phyloP scores from a whole-genome alignment of 2,797 vertebrate species.

The Distichodus sexfasciatus region DNA sequence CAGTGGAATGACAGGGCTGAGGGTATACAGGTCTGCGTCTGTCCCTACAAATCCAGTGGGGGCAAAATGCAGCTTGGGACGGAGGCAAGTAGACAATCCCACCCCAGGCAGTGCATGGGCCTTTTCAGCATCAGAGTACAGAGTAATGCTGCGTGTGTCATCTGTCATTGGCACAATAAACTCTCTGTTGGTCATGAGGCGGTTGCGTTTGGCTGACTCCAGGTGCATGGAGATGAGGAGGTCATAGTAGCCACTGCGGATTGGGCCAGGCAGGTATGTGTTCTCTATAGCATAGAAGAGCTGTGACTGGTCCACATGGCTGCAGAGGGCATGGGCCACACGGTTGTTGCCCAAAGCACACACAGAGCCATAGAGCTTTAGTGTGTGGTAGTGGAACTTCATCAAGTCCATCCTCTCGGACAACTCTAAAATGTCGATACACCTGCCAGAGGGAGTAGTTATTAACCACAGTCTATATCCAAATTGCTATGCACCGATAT shows the following conservation, averaged over 20 bases:
- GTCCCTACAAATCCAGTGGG: conserved; percentile 82
- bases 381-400: conserved; percentile 90
- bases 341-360: conserved; percentile 97
- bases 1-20: conserved; percentile 82
- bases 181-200: conserved; percentile 90
- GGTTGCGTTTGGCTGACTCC: conserved; percentile 88
- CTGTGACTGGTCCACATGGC: conserved; percentile 92
- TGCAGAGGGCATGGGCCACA: conserved; percentile 90
- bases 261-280: conserved; percentile 85
- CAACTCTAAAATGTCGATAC: conserved; percentile 92
- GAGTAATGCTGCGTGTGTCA: conserved; percentile 79
- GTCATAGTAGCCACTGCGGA: conserved; percentile 91
- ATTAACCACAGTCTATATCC: no score
- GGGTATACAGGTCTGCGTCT: conserved; percentile 75
- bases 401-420: conserved; percentile 83
- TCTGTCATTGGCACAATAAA: conserved; percentile 92
- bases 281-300: conserved; percentile 90
- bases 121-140: conserved; percentile 74
- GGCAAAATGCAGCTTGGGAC: conserved; percentile 87
- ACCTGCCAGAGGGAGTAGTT: conserved; percentile 74
- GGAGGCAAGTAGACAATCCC: conserved; percentile 84
- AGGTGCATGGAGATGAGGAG: conserved; percentile 94
- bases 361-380: conserved; percentile 88
- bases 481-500: no score
- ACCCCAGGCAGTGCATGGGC: conserved; percentile 85